These are phyloP conservation scores for Rhopilema esculentum DNA, from an alignment of 30 jellyfish, hydroid and myxozoan species.

Conservation along the genomic window DNA sequence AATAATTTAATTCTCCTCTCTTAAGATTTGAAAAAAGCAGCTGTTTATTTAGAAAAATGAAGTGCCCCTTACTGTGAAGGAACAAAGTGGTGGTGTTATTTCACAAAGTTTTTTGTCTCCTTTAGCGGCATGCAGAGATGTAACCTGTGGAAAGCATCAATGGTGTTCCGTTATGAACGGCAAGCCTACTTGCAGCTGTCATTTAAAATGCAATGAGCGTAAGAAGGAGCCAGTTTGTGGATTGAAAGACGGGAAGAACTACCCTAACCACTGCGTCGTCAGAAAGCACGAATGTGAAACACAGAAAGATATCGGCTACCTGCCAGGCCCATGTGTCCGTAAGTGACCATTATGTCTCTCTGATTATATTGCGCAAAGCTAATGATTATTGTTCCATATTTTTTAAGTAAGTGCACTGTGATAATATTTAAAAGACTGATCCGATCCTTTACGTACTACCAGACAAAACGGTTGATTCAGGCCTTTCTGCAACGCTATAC, in stretches of 20 bases:
- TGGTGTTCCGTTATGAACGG: conserved; percentile 62
- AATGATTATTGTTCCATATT: too few relatives aligned
- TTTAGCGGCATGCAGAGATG: conserved; percentile 71
- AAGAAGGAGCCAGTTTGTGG: conserved; percentile 72
- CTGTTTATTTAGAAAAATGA: too few relatives aligned
- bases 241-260: conserved; percentile 45
- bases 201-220: conserved; percentile 53
- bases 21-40: too few relatives aligned
- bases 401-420: too few relatives aligned
- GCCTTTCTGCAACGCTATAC: too few relatives aligned
- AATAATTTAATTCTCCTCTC: too few relatives aligned
- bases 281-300: conserved; percentile 69
- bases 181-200: conserved; percentile 76
- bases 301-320: conserved; percentile 52
- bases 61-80: too few relatives aligned
- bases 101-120: too few relatives aligned
- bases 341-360: neutral
- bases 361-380: neutral
- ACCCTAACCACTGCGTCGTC: conserved; percentile 69
- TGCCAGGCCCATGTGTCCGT: conserved; percentile 66
- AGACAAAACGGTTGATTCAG: too few relatives aligned
- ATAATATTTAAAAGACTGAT: too few relatives aligned
- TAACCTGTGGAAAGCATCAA: conserved; percentile 79
- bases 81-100: too few relatives aligned
- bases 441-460: too few relatives aligned